Conservation (phyloP, 2,797 vertebrate species). For the Potorous gilbertii region DNA sequence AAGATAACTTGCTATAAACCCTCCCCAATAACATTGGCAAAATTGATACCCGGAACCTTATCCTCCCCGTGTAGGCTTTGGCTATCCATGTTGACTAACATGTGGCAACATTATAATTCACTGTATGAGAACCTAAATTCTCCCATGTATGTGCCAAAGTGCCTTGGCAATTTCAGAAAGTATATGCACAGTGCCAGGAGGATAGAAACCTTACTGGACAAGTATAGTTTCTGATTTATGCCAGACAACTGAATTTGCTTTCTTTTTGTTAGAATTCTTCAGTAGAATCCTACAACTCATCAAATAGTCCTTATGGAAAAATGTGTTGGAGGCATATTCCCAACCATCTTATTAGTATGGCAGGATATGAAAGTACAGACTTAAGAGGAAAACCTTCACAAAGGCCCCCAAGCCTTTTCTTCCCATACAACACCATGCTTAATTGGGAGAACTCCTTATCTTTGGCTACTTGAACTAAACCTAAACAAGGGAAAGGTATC, state of each 20-base stretch:
- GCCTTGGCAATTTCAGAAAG: accelerated
- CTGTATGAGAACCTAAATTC: not conserved
- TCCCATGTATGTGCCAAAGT: accelerated
- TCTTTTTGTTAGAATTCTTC: constrained; percentile 59
- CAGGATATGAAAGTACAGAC: not conserved
- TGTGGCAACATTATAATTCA: accelerated
- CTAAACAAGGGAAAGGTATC: not conserved
- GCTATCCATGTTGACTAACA: not conserved
- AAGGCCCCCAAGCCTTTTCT: constrained; percentile 9
- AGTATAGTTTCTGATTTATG: constrained; percentile 50
- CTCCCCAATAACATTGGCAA: not conserved
- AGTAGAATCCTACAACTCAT: constrained; percentile 56
- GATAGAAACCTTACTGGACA: not conserved
- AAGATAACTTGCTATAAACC: not conserved
- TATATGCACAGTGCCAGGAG: not conserved
- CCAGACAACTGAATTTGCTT: constrained; percentile 56
- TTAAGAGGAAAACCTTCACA: constrained; percentile 45
- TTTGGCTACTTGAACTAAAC: constrained; percentile 27
- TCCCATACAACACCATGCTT: constrained; percentile 1
- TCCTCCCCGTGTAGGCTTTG: not conserved
- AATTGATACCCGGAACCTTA: not conserved
- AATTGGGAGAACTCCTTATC: constrained; percentile 65
- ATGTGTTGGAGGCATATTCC: constrained; percentile 58
- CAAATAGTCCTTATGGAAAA: constrained; percentile 45
- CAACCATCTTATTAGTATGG: constrained; percentile 47